Evolutionary conservation across 35 echinoderm and acorn worm genomes (phyloP).

Genomic region (Lytechinus variegatus): DNA sequence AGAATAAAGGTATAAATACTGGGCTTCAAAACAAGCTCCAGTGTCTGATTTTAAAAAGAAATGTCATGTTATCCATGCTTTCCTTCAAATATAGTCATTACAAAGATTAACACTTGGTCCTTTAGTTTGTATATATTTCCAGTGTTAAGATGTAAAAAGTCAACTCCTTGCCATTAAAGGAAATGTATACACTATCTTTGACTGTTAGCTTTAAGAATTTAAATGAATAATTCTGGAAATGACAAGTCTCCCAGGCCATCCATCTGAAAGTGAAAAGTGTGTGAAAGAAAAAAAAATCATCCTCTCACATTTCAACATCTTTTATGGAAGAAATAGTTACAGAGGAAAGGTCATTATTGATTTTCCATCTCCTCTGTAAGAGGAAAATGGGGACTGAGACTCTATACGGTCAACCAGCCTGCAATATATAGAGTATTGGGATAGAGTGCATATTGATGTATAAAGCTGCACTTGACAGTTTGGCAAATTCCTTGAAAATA

Average conservation of each 20-base stretch:
- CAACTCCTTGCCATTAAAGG: too few species aligned
- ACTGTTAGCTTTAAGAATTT: background rate
- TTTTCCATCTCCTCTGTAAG: background rate
- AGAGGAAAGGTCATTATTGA: background rate
- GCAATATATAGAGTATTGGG: background rate
- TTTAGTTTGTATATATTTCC: too few species aligned
- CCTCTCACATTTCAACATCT: background rate
- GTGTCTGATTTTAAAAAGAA: too few species aligned
- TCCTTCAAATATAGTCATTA: too few species aligned
- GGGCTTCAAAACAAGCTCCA: too few species aligned
- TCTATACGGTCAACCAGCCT: background rate
- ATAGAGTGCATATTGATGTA: background rate
- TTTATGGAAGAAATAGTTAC: background rate
- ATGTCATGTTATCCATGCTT: too few species aligned
- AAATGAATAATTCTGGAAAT: background rate
- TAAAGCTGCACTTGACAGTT: too few species aligned
- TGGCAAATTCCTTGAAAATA: too few species aligned
- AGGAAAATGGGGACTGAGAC: background rate
- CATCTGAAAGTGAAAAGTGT: background rate
- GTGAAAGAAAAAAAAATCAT: background rate
- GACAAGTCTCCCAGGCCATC: background rate
- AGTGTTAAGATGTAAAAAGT: too few species aligned
- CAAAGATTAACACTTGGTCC: too few species aligned
- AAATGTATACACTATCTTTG: too few species aligned
- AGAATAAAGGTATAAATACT: too few species aligned